Percentiles rank a stretch among this genome's conserved stretches.
These are phyloP conservation scores for Oplegnathus fasciatus DNA, from an alignment of 2,113 vertebrate genomes.

Conservation along the genomic window DNA sequence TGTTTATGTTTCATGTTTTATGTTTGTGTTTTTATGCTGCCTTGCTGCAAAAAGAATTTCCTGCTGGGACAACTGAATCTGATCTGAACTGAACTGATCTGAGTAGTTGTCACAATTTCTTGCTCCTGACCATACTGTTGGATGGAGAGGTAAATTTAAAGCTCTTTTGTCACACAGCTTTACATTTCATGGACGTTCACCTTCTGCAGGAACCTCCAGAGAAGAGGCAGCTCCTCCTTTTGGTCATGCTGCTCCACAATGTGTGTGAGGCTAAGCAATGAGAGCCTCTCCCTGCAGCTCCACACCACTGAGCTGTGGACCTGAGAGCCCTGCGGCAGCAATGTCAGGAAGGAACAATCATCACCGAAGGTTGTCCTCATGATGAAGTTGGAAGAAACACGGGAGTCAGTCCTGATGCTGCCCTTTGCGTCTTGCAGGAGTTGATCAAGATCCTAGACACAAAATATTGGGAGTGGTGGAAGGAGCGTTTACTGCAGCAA, in stretches of 20 bases:
- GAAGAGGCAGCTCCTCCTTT: slow-evolving; percentile 83
- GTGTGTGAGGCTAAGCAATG: slow-evolving; percentile 84
- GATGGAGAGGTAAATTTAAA: not conserved
- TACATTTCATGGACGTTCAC: slow-evolving; percentile 64
- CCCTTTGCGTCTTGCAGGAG: slow-evolving; percentile 77
- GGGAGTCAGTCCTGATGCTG: slow-evolving; percentile 85
- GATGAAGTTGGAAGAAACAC: slow-evolving; percentile 86
- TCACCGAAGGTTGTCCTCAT: slow-evolving; percentile 86
- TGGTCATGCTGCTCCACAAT: slow-evolving; percentile 86
- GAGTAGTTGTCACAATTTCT: not conserved
- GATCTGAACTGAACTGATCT: too few species aligned
- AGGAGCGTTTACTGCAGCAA: not conserved
- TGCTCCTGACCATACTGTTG: not conserved
- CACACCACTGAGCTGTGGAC: slow-evolving; percentile 87
- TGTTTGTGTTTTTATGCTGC: too few species aligned
- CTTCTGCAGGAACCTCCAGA: slow-evolving; percentile 91
- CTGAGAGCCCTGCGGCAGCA: slow-evolving; percentile 77
- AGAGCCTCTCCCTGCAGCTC: slow-evolving; percentile 87
- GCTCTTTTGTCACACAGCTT: not conserved
- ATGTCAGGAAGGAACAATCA: slow-evolving; percentile 81
- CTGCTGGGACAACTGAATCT: too few species aligned
- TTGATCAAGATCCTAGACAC: slow-evolving; percentile 83
- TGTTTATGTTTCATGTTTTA: too few species aligned
- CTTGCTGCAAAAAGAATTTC: too few species aligned
- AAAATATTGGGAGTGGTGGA: not conserved